A percentile compares a stretch with the other conserved stretches of the same genome.
These are phyloP conservation scores for Podotricha telesiphe DNA, from an alignment of 2,888 invertebrate species.

Conservation along the genomic window DNA sequence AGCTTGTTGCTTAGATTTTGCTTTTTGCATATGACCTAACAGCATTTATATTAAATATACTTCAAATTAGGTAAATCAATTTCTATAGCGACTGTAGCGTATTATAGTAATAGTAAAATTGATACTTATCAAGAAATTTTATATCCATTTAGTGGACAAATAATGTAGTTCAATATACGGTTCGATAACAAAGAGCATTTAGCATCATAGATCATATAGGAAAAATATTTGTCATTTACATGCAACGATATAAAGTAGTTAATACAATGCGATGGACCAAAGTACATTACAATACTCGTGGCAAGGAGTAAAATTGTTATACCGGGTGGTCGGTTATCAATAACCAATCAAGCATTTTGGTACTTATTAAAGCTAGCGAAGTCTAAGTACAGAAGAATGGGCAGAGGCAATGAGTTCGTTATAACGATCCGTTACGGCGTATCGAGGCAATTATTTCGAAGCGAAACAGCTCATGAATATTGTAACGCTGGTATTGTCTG, in stretches of 20 bases:
- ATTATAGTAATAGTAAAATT: background rate
- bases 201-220: too few species aligned
- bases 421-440: background rate
- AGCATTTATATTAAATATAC: background rate
- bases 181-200: too few species aligned
- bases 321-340: background rate
- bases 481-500: background rate
- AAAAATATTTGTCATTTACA: background rate
- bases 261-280: background rate
- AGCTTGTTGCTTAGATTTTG: background rate
- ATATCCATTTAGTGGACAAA: too few species aligned
- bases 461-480: conserved; percentile 7
- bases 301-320: background rate
- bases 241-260: background rate
- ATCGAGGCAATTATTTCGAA: background rate
- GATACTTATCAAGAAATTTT: too few species aligned
- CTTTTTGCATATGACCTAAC: background rate
- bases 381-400: background rate
- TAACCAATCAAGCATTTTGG: conserved; percentile 8
- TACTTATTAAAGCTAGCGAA: conserved; percentile 1
- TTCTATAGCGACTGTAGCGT: background rate
- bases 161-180: too few species aligned
- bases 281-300: background rate
- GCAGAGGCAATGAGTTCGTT: background rate
- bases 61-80: background rate